A percentile compares a stretch with the other conserved stretches of the same genome.
Evolutionary conservation across 2,888 invertebrate genomes (phyloP).

Genomic region (Salticus scenicus): DNA sequence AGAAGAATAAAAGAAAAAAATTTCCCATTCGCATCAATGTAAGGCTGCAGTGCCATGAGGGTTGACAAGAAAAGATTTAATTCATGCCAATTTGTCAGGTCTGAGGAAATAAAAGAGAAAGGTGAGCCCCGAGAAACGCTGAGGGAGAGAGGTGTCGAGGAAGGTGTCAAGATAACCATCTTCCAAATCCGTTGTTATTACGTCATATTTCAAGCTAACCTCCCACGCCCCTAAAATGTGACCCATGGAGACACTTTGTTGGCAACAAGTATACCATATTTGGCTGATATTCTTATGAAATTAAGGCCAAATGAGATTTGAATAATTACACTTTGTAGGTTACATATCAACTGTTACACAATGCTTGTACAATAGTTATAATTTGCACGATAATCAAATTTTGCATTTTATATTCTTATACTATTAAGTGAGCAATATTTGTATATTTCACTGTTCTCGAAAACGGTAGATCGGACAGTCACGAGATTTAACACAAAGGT

Average conservation of each 20-base stretch:
- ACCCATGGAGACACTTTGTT: constrained; percentile 11
- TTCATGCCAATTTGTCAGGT: constrained; percentile 53
- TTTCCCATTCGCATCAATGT: too few species aligned
- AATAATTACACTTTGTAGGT: too few species aligned
- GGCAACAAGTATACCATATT: constrained; percentile 15
- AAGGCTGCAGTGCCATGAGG: constrained; percentile 29
- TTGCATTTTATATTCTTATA: too few species aligned
- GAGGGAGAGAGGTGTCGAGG: background rate
- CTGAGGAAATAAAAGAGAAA: background rate
- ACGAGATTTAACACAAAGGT: too few species aligned
- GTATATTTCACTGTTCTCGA: too few species aligned
- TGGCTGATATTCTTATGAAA: background rate
- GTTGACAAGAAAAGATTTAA: constrained; percentile 39
- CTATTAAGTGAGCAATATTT: too few species aligned
- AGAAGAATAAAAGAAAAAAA: too few species aligned
- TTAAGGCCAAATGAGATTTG: too few species aligned
- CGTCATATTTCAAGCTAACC: constrained; percentile 37
- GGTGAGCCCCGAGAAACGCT: background rate
- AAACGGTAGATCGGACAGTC: too few species aligned
- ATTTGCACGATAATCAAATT: too few species aligned
- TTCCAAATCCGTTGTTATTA: constrained; percentile 12
- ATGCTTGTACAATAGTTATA: too few species aligned
- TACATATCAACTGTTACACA: too few species aligned
- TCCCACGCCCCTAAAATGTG: constrained; percentile 40
- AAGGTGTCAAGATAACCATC: constrained; percentile 44